Percentiles rank a stretch among this genome's conserved stretches.
These are phyloP conservation scores for Sarcophaga rosellei DNA, from an alignment of 2,888 invertebrate species.

Conservation along the genomic window DNA sequence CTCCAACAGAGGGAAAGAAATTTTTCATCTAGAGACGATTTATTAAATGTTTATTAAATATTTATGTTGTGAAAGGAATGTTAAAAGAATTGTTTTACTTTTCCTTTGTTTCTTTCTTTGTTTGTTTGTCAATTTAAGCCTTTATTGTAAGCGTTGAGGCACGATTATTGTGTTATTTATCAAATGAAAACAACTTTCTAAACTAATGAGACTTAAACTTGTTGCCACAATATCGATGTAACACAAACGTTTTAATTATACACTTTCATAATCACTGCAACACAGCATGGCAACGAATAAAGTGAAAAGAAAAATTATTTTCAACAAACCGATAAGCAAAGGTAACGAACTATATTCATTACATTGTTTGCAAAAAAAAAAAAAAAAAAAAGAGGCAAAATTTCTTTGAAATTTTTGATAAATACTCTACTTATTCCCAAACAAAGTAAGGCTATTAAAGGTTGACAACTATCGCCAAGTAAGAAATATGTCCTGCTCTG, in stretches of 20 bases:
- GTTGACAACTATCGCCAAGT: no score
- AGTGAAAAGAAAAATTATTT: background rate
- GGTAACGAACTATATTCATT: slow-evolving; percentile 6
- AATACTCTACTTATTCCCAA: no score
- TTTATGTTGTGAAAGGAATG: background rate
- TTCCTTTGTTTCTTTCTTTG: no score
- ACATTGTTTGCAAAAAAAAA: background rate
- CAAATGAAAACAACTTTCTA: background rate
- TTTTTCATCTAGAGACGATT: no score
- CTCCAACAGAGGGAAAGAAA: no score
- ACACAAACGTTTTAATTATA: background rate
- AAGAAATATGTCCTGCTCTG: no score
- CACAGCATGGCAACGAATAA: slow-evolving; percentile 14
- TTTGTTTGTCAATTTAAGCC: slow-evolving; percentile 1
- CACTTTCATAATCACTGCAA: background rate
- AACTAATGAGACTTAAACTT: slow-evolving; percentile 2
- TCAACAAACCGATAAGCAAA: slow-evolving; percentile 10
- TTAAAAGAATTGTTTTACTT: no score
- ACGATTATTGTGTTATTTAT: background rate
- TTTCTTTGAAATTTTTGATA: no score
- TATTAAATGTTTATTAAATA: background rate
- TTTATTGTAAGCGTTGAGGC: background rate
- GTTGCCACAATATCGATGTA: slow-evolving; percentile 1
- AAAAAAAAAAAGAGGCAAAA: no score
- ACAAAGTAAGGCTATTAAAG: no score